Percentiles rank a stretch among this genome's conserved stretches.
Evolutionary conservation across 2,888 invertebrate genomes (phyloP).

Genomic region (Thysanoteuthis rhombus): DNA sequence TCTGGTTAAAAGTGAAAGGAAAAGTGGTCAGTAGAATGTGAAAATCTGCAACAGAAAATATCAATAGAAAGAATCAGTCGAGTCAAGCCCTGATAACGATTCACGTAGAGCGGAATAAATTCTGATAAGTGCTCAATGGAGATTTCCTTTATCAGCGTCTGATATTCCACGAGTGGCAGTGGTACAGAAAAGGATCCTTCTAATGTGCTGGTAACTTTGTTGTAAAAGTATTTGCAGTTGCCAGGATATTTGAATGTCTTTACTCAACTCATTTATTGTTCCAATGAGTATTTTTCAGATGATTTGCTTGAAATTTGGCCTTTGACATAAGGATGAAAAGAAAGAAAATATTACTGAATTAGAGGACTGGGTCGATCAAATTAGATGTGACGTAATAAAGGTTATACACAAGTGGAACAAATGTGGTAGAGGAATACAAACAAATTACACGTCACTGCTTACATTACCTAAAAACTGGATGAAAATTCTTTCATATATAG

Average conservation of each 20-base stretch:
- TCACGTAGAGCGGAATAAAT: not conserved
- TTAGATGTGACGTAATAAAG: too few relatives aligned
- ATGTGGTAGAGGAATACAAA: too few relatives aligned
- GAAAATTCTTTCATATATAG: too few relatives aligned
- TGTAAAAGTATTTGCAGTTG: not conserved
- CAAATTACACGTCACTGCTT: too few relatives aligned
- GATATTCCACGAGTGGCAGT: not conserved
- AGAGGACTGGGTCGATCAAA: too few relatives aligned
- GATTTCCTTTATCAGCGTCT: not conserved
- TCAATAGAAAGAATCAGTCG: not conserved
- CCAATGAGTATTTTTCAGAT: not conserved
- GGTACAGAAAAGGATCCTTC: not conserved
- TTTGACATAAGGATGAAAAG: not conserved
- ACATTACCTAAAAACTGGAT: too few relatives aligned
- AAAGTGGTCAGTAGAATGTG: not conserved
- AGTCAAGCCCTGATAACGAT: not conserved
- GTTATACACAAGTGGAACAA: too few relatives aligned
- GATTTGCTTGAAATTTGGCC: not conserved
- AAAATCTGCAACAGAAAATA: not conserved
- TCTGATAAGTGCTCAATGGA: not conserved
- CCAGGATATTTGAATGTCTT: not conserved
- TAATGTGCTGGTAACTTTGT: not conserved
- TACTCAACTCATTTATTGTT: not conserved
- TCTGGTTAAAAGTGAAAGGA: not conserved
- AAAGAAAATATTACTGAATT: not conserved